Percentiles rank a stretch among this genome's conserved stretches.
Evolutionary conservation across 2,888 invertebrate genomes (phyloP).

Genomic region (Dromius quadrimaculatus): DNA sequence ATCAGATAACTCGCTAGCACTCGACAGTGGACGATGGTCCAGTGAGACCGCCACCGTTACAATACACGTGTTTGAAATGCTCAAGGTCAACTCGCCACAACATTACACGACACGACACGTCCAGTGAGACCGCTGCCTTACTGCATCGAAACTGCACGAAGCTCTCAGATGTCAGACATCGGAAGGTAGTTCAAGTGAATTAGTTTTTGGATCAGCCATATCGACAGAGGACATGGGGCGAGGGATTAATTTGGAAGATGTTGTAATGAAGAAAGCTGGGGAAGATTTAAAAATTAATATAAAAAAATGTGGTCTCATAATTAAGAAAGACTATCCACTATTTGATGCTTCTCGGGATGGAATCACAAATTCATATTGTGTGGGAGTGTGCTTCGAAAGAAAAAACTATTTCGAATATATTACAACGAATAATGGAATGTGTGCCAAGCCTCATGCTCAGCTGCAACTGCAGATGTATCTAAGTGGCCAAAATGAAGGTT

Average conservation of each 20-base stretch:
- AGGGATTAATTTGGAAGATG: constrained; percentile 16
- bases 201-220: background rate
- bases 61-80: too few species aligned
- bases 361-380: constrained; percentile 10
- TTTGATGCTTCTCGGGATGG: constrained; percentile 52
- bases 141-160: background rate
- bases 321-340: constrained; percentile 3
- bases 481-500: background rate
- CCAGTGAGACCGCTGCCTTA: too few species aligned
- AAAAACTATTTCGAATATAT: constrained; percentile 27
- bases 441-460: constrained; percentile 38
- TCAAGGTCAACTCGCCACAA: too few species aligned
- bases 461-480: constrained; percentile 40
- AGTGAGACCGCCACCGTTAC: too few species aligned
- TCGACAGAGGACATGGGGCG: background rate
- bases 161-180: background rate
- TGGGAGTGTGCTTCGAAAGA: constrained; percentile 47
- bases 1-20: too few species aligned
- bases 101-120: too few species aligned
- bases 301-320: background rate
- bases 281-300: constrained; percentile 4
- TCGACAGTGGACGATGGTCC: too few species aligned
- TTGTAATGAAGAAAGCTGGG: background rate
- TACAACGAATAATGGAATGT: background rate
- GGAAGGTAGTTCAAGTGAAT: constrained; percentile 1